These are phyloP conservation scores for Andrena trimmerana DNA, from an alignment of 2,888 invertebrate species.

Conservation along the genomic window DNA sequence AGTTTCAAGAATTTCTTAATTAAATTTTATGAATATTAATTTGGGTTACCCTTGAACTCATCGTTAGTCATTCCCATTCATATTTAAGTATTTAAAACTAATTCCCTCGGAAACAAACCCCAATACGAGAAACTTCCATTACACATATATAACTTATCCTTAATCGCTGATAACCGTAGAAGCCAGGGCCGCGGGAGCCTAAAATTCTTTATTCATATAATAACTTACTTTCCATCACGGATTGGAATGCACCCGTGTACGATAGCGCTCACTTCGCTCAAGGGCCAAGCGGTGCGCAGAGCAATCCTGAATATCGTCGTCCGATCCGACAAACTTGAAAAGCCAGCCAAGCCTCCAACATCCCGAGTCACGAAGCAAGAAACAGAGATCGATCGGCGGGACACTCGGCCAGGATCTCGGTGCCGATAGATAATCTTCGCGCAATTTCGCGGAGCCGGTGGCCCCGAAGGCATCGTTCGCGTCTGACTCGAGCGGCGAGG, in stretches of 20 bases:
- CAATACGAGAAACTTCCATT: no score
- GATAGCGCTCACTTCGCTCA: background rate
- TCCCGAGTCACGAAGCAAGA: conserved; percentile 43
- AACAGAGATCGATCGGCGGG: conserved; percentile 46
- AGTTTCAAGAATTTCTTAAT: no score
- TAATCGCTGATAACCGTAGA: no score
- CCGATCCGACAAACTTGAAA: background rate
- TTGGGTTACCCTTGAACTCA: no score
- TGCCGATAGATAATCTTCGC: conserved; percentile 63
- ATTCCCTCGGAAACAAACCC: no score
- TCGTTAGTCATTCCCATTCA: no score
- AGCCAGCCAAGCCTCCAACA: conserved; percentile 1
- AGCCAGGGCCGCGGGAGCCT: no score
- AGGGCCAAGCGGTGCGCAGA: background rate
- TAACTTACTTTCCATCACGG: background rate
- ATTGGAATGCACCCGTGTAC: background rate
- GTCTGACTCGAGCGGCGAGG: conserved; percentile 25
- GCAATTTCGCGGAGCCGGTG: conserved; percentile 52
- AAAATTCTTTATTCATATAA: no score
- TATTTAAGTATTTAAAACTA: no score
- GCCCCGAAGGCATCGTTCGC: conserved; percentile 20
- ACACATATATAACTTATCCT: no score
- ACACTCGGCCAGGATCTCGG: conserved; percentile 40
- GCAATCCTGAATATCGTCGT: background rate
- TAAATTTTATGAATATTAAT: no score